Evolutionary conservation across 2,797 vertebrate genomes (phyloP).

Genomic region (Phyllotis vaccarum): DNA sequence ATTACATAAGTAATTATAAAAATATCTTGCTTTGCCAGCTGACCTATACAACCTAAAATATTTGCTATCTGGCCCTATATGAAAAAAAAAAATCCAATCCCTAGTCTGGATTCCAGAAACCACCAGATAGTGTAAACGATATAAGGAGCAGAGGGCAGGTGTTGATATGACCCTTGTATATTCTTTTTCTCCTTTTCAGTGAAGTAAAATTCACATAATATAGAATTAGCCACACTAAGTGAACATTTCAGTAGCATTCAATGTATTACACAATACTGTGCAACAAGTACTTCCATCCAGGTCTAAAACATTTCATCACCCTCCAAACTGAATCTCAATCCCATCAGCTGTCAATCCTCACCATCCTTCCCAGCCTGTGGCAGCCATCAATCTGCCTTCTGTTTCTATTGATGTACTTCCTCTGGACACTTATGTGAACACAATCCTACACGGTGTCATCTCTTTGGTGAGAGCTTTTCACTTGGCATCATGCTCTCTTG

Average conservation of each 20-base stretch:
- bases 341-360: neutral
- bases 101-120: slow-evolving; percentile 2
- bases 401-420: neutral
- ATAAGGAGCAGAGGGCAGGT: slow-evolving; percentile 16
- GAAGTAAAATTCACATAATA: slow-evolving; percentile 34
- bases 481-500: neutral
- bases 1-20: slow-evolving; percentile 9
- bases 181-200: neutral
- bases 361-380: neutral
- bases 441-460: neutral
- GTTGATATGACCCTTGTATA: neutral
- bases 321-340: neutral
- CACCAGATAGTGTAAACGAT: neutral
- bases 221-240: slow-evolving; percentile 52
- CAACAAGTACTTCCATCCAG: slow-evolving; percentile 23
- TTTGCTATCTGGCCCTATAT: neutral
- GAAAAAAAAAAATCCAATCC: neutral
- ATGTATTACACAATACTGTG: slow-evolving; percentile 15
- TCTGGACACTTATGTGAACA: neutral
- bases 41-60: slow-evolving; percentile 39
- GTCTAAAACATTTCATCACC: slow-evolving; percentile 34
- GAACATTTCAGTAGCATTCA: slow-evolving; percentile 25
- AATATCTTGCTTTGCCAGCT: neutral
- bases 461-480: neutral
- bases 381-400: slow-evolving; percentile 19